Conservation (phyloP, 2,888 invertebrate species). For the Lasius fuliginosus region DNA sequence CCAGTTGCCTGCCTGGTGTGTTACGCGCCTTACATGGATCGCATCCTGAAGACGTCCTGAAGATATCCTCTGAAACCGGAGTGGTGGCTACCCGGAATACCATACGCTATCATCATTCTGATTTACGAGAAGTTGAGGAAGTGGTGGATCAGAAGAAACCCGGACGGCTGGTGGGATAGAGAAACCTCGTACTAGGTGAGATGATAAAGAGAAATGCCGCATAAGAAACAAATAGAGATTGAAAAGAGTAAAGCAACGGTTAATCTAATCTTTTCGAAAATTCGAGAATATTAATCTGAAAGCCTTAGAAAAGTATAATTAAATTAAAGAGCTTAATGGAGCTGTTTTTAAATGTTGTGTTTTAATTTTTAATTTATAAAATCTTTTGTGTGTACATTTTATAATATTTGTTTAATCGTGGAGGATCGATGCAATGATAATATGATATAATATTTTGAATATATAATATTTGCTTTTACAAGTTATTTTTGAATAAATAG, state of each 20-base stretch:
- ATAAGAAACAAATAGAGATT: neutral
- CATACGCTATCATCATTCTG: conserved; percentile 92
- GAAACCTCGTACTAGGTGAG: conserved; percentile 91
- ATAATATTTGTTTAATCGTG: neutral
- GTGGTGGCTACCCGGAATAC: conserved; percentile 91
- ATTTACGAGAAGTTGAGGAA: conserved; percentile 92
- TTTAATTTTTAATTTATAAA: neutral
- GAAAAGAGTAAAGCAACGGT: neutral
- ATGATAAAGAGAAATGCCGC: neutral
- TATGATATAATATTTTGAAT: neutral
- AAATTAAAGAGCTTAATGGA: neutral
- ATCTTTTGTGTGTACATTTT: neutral
- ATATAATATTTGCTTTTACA: neutral
- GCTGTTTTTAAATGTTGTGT: neutral
- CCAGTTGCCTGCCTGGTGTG: conserved; percentile 85
- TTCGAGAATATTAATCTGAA: neutral
- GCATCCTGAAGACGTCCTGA: conserved; percentile 87
- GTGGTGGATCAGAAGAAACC: conserved; percentile 89
- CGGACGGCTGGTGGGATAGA: conserved; percentile 91
- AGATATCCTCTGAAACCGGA: conserved; percentile 90
- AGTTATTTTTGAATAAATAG: neutral
- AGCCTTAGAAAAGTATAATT: neutral
- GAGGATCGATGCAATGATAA: neutral
- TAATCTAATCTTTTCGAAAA: neutral
- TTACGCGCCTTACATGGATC: conserved; percentile 87